These are phyloP conservation scores for Climacteris rufus DNA, from an alignment of 2,113 vertebrate genomes.

Conservation along the genomic window DNA sequence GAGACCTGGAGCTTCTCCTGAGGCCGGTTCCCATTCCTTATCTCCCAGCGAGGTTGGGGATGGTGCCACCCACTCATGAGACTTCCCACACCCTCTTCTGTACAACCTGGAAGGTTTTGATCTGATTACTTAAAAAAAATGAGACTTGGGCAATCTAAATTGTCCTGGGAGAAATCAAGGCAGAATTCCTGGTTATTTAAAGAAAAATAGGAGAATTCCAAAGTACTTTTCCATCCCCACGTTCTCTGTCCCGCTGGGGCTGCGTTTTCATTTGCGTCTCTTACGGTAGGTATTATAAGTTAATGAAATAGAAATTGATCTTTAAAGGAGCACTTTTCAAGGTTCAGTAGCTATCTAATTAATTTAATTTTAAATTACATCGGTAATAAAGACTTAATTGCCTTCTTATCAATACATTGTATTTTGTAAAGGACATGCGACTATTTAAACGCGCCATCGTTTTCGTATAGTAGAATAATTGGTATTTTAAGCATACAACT, in stretches of 20 bases:
- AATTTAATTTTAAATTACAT: conserved; percentile 72
- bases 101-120: background rate
- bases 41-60: background rate
- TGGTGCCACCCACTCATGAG: rapidly evolving
- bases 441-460: conserved; percentile 1
- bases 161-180: background rate
- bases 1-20: background rate
- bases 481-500: conserved; percentile 51
- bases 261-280: background rate
- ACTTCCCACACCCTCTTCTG: background rate
- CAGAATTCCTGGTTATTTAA: background rate
- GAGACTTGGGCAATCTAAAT: background rate
- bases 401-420: conserved; percentile 66
- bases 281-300: conserved; percentile 43
- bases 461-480: conserved; percentile 47
- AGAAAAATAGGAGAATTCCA: background rate
- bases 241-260: background rate
- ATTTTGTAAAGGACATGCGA: conserved; percentile 54
- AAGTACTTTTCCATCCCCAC: background rate
- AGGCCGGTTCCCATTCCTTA: background rate
- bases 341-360: conserved; percentile 64
- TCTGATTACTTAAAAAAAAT: background rate
- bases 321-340: conserved; percentile 61
- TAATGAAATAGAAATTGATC: conserved; percentile 69
- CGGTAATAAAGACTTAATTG: conserved; percentile 67